Conservation (phyloP, 2,888 invertebrate species). For the Nomada goodeniana region DNA sequence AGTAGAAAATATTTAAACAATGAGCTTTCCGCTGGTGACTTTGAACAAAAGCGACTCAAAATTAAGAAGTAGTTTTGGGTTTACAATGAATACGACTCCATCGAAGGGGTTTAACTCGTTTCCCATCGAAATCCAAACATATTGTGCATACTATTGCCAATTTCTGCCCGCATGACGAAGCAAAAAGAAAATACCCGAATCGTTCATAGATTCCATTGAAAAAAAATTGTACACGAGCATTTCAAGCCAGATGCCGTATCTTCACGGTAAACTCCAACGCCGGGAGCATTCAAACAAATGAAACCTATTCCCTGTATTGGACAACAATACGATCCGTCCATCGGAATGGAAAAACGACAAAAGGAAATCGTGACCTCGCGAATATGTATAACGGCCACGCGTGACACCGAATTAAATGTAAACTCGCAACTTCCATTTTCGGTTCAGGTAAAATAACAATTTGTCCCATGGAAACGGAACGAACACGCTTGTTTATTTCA, state of each 20-base stretch:
- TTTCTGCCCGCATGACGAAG: too few relatives aligned
- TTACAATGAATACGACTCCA: too few relatives aligned
- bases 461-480: neutral
- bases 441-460: neutral
- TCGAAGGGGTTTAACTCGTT: too few relatives aligned
- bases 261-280: constrained; percentile 7
- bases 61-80: too few relatives aligned
- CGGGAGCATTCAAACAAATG: constrained; percentile 17
- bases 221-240: constrained; percentile 4
- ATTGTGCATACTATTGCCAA: neutral
- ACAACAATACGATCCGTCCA: neutral
- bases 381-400: neutral
- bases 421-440: neutral
- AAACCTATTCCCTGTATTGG: constrained; percentile 5
- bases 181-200: neutral
- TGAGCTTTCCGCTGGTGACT: neutral
- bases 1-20: neutral
- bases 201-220: neutral
- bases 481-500: neutral
- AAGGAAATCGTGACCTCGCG: neutral
- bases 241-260: constrained; percentile 1
- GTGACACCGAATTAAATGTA: constrained; percentile 12
- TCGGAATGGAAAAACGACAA: constrained; percentile 14
- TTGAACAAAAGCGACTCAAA: too few relatives aligned
- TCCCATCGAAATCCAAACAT: neutral